Evolutionary conservation across 2,797 vertebrate genomes (phyloP), one percentile per base, ranked within the genome.

Genomic region (Naso thynnoides): DNA sequence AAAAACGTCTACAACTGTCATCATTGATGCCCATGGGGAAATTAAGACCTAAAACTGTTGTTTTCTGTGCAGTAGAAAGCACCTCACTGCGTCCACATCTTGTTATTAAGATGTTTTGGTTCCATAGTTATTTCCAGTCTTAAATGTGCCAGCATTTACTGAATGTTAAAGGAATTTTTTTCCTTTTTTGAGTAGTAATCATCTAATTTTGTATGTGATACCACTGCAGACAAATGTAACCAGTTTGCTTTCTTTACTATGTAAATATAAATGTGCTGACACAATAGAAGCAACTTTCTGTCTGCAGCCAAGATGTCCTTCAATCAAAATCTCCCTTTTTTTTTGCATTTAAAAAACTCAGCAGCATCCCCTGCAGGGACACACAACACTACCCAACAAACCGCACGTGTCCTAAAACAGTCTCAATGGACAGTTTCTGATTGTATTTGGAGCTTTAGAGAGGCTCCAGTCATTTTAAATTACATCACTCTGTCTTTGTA

Each of bases 401-500:
- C 73, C 56, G 31, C 64, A 61, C 18, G 0, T 23, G 16, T 59
- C 45, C 68, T 73, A 47, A 64, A 75, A 77, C 36, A 15, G 44
- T 59, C 66, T 76, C 80, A 77, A 61, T 60, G 58, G 66, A 69
- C 73, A 72, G 41, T 23, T 54, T 65, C 65, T 87, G 79, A 85
- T 89, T 88, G 78, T 75, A 54, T 86, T 88, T 81, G 16, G 47
- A 79, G 79, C 73, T 72, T 72, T 36, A 52, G 70, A 80, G 76
- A 47, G 68, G 77, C 52, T 83, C 75, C 41, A 76, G 71, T 90
- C 79, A 64, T 88, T 89, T 54, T 68, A 88, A 91, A 90, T 90
- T 74, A 82, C 66, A 90, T 92, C 86, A 86, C 54, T 78, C 74
- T 84, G 79, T 79, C 81, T 86, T 83, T 64, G 67, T 64, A 29